phyloP scores from a whole-genome alignment of 2,888 invertebrate species.

The Eilema caniola region DNA sequence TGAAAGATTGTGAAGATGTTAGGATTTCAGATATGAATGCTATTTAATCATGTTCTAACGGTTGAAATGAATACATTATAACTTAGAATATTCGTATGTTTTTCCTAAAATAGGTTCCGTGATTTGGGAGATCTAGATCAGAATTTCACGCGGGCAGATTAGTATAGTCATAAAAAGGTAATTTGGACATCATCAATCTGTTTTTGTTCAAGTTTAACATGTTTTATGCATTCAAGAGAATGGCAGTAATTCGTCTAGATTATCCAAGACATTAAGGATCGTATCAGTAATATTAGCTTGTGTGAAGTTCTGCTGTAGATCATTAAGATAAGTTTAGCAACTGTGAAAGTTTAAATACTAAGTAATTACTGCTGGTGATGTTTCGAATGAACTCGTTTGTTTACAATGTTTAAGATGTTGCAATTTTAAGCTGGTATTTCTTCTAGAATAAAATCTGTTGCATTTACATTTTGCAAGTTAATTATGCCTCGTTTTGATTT shows the following conservation, averaged over 20 bases:
- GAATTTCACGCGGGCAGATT: too few species aligned
- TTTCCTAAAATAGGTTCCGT: too few species aligned
- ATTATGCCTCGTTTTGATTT: neutral
- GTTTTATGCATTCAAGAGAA: neutral
- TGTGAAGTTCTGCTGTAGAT: neutral
- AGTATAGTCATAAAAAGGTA: neutral
- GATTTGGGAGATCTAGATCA: too few species aligned
- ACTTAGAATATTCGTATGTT: too few species aligned
- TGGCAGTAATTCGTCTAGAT: conserved; percentile 12
- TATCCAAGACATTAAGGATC: conserved; percentile 17
- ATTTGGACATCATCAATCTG: neutral
- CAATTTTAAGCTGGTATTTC: neutral
- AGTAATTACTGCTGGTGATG: conserved; percentile 2
- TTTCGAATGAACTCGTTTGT: neutral
- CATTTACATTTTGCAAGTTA: neutral
- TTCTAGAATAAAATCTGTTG: neutral
- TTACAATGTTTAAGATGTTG: neutral
- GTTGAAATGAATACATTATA: too few species aligned
- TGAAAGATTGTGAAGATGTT: too few species aligned
- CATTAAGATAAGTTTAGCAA: conserved; percentile 16
- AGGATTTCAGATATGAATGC: too few species aligned
- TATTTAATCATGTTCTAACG: too few species aligned
- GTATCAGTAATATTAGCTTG: neutral
- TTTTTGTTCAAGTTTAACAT: neutral
- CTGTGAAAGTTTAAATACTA: conserved; percentile 6